Evolutionary conservation across 2,797 vertebrate species (phyloP), one percentile per base, ranked within the genome.

Genomic region (Corythornis leucogaster): DNA sequence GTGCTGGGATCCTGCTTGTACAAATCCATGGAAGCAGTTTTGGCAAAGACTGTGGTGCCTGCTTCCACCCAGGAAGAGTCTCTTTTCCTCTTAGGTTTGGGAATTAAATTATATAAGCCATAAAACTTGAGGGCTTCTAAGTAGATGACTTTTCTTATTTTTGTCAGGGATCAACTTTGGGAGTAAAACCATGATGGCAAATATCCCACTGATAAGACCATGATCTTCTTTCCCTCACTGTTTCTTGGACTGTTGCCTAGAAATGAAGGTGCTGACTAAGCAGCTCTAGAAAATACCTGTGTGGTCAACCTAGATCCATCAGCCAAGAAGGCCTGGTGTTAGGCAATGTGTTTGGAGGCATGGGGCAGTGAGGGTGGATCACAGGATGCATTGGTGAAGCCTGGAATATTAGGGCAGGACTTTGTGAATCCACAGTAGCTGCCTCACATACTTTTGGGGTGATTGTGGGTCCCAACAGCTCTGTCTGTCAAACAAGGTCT

Each of bases 191-290:
- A 4, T 10, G 19, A 58, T 46, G 31, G 43, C 10, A 46, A 58
- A n/a, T 28, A 8, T 40, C 42, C 38, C 13, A 7, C 6, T 35
- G 62, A 80, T 15, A 40, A 59, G 25, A 20, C 3, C 1, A 1
- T 9, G 17, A 7, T 5, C 11, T 51, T 15, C 42, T 21, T 5
- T 3, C 3, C 18, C 20, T 31, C 1, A 0, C 6, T 22, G 22
- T 25, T 67, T 53, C 22, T 30, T 75, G 6, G 30, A 24, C 8
- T 24, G 28, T 58, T 81, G 40, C 38, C 28, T 77, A 20, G 45
- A 84, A 88, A 14, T n/a, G 8, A 28, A 59, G 51, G 15, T 55
- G 30, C 26, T 67, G 61, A 19, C 16, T 57, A 25, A 40, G 6
- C 31, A 53, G 4, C 13, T 67, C 17, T 18, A 50, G 53, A 18